Conservation (phyloP, 2,113 vertebrate species). For the Circaetus gallicus region DNA sequence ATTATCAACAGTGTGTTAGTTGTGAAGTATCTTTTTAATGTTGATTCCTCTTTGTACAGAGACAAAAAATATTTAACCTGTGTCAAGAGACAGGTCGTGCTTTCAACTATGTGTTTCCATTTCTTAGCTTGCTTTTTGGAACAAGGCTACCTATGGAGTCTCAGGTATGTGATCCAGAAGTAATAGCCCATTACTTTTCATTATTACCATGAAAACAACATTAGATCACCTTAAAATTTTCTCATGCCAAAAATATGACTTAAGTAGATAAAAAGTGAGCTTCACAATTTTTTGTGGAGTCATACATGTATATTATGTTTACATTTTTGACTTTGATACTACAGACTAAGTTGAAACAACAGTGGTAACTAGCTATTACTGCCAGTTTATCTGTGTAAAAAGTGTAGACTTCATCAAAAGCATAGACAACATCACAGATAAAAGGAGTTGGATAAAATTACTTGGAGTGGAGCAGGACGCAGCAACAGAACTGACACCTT, state of each 20-base stretch:
- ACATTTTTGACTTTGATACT: neutral
- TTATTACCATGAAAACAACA: neutral
- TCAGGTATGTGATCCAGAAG: neutral
- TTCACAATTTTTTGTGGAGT: neutral
- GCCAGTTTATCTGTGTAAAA: neutral
- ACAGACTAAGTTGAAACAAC: neutral
- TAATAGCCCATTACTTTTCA: neutral
- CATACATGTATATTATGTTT: neutral
- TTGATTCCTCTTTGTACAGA: neutral
- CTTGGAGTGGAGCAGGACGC: neutral
- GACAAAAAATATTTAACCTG: neutral
- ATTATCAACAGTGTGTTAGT: neutral
- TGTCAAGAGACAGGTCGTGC: neutral
- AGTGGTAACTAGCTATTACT: neutral
- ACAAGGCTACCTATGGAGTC: neutral
- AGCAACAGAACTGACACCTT: rapidly evolving
- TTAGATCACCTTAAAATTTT: neutral
- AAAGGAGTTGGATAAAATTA: neutral
- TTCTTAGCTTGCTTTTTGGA: neutral
- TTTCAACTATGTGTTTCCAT: neutral
- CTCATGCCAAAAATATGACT: neutral
- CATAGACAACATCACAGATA: neutral
- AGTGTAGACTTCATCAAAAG: neutral
- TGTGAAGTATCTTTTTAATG: neutral
- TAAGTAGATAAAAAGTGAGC: neutral